These are phyloP conservation scores for Sebastes jordani DNA, from an alignment of 2,797 vertebrate genomes.

Conservation along the genomic window DNA sequence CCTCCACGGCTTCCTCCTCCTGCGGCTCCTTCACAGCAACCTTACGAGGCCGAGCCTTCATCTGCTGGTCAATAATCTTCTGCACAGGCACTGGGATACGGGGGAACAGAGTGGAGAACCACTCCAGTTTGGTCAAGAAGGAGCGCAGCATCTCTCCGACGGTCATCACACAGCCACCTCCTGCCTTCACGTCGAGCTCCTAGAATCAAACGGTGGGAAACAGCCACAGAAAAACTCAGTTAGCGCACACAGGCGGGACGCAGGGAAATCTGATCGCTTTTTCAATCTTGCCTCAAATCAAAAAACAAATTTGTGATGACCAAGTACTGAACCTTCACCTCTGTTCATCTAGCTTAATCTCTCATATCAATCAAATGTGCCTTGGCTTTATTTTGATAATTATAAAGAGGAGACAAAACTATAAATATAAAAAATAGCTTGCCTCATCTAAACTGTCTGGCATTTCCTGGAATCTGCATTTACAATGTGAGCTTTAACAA, in stretches of 20 bases:
- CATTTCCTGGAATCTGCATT: constrained; percentile 54
- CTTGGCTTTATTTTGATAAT: constrained; percentile 26
- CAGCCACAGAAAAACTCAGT: constrained; percentile 10
- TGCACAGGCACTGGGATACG: constrained; percentile 99
- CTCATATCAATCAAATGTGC: constrained; percentile 59
- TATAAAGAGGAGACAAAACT: constrained; percentile 39
- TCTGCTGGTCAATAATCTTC: constrained; percentile 96
- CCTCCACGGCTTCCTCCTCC: constrained; percentile 84
- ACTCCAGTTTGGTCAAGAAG: constrained; percentile 98
- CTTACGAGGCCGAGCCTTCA: constrained; percentile 96
- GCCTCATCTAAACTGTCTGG: constrained; percentile 56
- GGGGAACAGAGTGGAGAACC: constrained; percentile 98
- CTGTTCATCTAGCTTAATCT: constrained; percentile 86
- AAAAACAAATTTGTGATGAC: constrained; percentile 80
- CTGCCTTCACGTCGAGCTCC: constrained; percentile 99
- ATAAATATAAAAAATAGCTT: constrained; percentile 23
- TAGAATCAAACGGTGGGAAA: constrained; percentile 73
- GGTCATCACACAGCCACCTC: constrained; percentile 97
- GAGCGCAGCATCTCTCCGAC: constrained; percentile 98
- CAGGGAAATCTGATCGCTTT: background rate
- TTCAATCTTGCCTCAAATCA: constrained; percentile 51
- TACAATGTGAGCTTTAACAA: constrained; percentile 57
- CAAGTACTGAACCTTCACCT: constrained; percentile 87
- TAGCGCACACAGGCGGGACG: background rate
- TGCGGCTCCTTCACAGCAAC: constrained; percentile 86